Evolutionary conservation across 2,797 vertebrate species (phyloP), one percentile per base, ranked within the genome.

Genomic region (Bovichtus diacanthus): DNA sequence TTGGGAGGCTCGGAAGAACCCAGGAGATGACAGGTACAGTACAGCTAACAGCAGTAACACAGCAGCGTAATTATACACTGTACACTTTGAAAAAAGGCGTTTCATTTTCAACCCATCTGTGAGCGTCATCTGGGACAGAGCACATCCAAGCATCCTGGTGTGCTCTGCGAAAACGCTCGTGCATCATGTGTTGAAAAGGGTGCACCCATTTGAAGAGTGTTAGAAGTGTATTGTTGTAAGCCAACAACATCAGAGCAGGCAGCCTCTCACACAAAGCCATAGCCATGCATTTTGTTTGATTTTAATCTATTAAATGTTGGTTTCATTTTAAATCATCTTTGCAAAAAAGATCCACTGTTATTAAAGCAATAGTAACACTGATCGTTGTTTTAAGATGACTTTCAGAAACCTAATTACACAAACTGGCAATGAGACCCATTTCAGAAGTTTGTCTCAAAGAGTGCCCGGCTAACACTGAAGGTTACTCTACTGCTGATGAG

Each of bases 1-100:
- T 90, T 87, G 91, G 94, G 93, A 96, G 94, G 92, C 87, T 95
- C 88, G 93, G 94, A 91, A 93, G 92, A 94, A 89, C 91, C 76
- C 81, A 93, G 93, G 95, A 96, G 95, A 95, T 79, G 89, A 95
- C 87, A 90, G 91, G 85, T 91, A 83, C 47, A 81, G 76, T 61
- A 70, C 66, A 73, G 85, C 89, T 83, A 74, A 80, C 76, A 85
- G 85, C 90, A 82, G 80, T 78, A 68, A 87, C 73, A 86, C 87
- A 90, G 76, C 91, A 87, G 88, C 89, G 88, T 29, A 10, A 50
- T 73, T 83, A 86, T 59, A 91, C 83, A 89, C 76, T 67, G 58
- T 10, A 86, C 81, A 90, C 87, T 82, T 80, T 74, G 72, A 59
- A 78, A 73, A 76, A 70, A 50, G 74, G 84, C 44, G 77, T 59